These are phyloP conservation scores for Tapera naevia DNA, from an alignment of 2,797 vertebrate genomes.

Conservation along the genomic window DNA sequence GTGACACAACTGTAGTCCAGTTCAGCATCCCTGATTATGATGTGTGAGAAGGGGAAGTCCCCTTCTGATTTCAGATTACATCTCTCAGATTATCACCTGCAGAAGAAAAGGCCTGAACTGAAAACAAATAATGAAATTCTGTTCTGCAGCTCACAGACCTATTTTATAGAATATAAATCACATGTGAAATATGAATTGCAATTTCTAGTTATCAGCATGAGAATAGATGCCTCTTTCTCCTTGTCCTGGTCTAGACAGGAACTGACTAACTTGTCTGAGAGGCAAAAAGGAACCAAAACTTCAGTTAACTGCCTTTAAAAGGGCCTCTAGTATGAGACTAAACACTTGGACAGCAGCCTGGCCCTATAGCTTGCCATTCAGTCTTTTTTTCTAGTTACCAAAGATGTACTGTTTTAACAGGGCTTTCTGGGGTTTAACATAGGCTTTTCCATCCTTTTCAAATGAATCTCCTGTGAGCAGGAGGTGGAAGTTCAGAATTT, in stretches of 20 bases:
- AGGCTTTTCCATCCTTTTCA: neutral
- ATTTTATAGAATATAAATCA: neutral
- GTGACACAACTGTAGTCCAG: neutral
- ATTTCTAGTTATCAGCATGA: neutral
- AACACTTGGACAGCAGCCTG: neutral
- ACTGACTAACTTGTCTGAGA: neutral
- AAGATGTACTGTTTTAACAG: neutral
- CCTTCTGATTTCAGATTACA: neutral
- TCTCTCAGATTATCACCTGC: neutral
- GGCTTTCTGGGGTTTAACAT: neutral
- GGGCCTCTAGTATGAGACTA: neutral
- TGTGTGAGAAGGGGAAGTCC: neutral
- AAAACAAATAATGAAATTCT: neutral
- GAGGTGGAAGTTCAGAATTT: neutral
- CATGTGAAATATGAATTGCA: fast-evolving
- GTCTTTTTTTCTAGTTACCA: neutral
- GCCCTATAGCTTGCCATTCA: neutral
- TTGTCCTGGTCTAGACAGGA: neutral
- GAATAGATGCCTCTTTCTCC: neutral
- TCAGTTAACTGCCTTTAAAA: neutral
- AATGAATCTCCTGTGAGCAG: neutral
- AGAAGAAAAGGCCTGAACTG: neutral
- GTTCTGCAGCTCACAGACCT: neutral
- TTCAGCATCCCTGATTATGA: neutral
- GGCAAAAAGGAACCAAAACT: neutral